These are phyloP conservation scores for Bombyx mandarina DNA, from an alignment of 1,140 invertebrate species.

Conservation along the genomic window DNA sequence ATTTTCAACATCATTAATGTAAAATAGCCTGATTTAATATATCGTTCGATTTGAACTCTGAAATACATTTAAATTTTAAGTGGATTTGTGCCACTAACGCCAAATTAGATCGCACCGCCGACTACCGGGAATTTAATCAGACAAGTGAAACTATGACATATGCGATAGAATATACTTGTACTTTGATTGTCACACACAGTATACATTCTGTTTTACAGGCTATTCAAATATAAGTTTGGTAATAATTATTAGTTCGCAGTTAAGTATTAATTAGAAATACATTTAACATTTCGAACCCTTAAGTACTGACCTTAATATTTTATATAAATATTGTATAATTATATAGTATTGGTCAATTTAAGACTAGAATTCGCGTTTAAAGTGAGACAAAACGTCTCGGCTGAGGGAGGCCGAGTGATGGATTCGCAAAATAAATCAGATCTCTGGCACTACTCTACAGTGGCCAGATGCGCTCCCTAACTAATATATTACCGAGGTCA, in stretches of 20 bases:
- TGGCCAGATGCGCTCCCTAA: conserved; percentile 42
- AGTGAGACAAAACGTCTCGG: conserved; percentile 44
- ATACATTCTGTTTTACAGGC: no score
- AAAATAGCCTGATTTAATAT: conserved; percentile 47
- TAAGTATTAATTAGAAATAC: no score
- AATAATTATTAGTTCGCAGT: no score
- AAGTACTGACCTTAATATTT: no score
- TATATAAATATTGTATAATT: no score
- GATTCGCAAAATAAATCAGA: conserved; percentile 59
- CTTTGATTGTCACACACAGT: no score
- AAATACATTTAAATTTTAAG: conserved; percentile 68
- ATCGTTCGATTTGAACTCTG: conserved; percentile 21
- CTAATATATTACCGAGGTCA: conserved; percentile 25
- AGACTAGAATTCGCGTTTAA: conserved; percentile 17
- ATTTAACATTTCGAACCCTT: no score
- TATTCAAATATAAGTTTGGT: no score
- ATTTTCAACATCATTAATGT: conserved; percentile 63
- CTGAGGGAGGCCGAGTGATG: conserved; percentile 44
- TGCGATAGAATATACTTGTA: no score
- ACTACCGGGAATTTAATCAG: conserved; percentile 46
- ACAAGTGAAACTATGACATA: conserved; percentile 33
- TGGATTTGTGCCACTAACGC: conserved; percentile 57
- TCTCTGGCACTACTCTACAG: conserved; percentile 38
- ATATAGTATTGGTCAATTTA: conserved; percentile 1
- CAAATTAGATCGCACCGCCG: conserved; percentile 42